Evolutionary conservation across 1,140 invertebrate genomes (phyloP).

Genomic region (Drosophila novamexicana): DNA sequence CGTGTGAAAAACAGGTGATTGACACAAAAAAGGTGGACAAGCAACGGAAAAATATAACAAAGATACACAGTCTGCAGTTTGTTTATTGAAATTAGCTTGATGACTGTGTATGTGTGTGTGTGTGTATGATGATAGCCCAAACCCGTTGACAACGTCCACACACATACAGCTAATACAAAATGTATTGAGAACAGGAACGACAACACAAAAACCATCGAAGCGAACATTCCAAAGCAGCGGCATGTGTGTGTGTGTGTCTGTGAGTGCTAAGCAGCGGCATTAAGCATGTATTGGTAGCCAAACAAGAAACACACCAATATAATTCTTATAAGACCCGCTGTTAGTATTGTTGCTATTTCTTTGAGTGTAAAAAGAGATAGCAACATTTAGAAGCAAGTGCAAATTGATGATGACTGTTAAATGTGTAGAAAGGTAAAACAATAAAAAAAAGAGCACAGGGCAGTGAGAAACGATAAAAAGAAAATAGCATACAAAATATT

Average conservation of each 20-base stretch:
- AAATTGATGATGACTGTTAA: slow-evolving; percentile 40
- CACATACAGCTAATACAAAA: slow-evolving; percentile 53
- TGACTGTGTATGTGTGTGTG: slow-evolving; percentile 6
- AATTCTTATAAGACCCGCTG: slow-evolving; percentile 60
- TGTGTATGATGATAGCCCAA: slow-evolving; percentile 60
- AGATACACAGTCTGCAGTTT: slow-evolving; percentile 23
- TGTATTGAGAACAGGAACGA: slow-evolving; percentile 67
- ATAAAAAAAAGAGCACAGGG: slow-evolving; percentile 44
- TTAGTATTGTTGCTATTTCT: slow-evolving; percentile 39
- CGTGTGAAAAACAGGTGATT: slow-evolving; percentile 74
- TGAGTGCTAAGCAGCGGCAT: slow-evolving; percentile 2
- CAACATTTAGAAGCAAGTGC: slow-evolving; percentile 60
- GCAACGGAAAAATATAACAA: slow-evolving; percentile 37
- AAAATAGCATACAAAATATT: slow-evolving; percentile 50
- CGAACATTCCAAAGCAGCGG: slow-evolving; percentile 52
- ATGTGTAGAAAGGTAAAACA: slow-evolving; percentile 63
- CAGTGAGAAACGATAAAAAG: slow-evolving; percentile 43
- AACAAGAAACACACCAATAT: slow-evolving; percentile 72
- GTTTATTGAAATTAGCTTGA: slow-evolving; percentile 36
- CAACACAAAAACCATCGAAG: slow-evolving; percentile 40
- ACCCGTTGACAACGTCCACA: slow-evolving; percentile 62
- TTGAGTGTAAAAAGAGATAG: slow-evolving; percentile 50
- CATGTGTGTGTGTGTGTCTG: slow-evolving; percentile 12
- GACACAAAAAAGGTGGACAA: slow-evolving; percentile 70
- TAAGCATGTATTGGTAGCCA: slow-evolving; percentile 46